Evolutionary conservation across 2,113 vertebrate species (phyloP), one percentile per base, ranked within the genome.

Genomic region (Prochilodus magdalenae): DNA sequence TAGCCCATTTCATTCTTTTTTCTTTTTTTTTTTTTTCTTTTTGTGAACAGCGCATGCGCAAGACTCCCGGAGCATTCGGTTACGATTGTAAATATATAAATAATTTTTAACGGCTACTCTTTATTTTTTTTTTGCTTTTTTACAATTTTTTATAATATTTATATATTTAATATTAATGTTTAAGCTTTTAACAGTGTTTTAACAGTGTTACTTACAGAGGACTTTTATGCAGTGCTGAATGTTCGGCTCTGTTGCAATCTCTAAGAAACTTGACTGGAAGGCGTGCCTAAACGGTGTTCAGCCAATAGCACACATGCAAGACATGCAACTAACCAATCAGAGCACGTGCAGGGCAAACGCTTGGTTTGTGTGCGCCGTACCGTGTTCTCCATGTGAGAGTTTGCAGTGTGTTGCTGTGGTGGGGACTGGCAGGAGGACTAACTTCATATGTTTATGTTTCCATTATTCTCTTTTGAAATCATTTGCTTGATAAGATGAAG

Each of bases 371-470:
- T 70, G 75, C n/a, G n/a, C 65, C 55, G 18, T 76, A 71, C 74
- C 20, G 70, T 33, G 81, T 66, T 76, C 8, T 75, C 73, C 84
- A 86, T 86, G 84, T 86, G 84, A 83, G 71, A 29, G 12, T 15
- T 65, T 27, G 0, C 29, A 49, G 6, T 40, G 76, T 26, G 69
- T 53, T 77, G 66, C 29, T 36, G n/a, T 24, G 11, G 13, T 24
- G 18, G 11, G 16, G 26, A 4, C 0, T 15, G 33, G 18, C 14
- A 59, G 44, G 62, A 66, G 36, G 3, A 14, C 15, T 27, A 40
- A 0, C 26, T 5, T 1, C 20, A 40, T 44, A 33, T 44, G 13
- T 73, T 30, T 13, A 67, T 47, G 15, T n/a, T 8, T 53, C 76
- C 29, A 53, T 59, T 57, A 7, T 7, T 24, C 1, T 12, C 3